Percentiles rank a stretch among this genome's conserved stretches.
phyloP scores from a whole-genome alignment of 2,113 vertebrate genomes.

The Turnix velox region DNA sequence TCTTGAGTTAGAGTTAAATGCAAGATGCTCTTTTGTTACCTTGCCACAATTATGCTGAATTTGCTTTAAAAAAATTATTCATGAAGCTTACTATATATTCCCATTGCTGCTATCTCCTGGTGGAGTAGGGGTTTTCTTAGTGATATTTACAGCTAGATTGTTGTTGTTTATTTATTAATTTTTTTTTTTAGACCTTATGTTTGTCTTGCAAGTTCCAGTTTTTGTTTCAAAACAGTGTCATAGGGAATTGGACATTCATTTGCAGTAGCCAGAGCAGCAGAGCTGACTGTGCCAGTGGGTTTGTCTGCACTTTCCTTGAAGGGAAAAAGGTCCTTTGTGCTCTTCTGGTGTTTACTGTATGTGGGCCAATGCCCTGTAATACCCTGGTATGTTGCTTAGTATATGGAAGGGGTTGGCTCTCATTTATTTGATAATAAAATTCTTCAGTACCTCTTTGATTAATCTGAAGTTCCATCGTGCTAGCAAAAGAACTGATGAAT shows the following conservation, averaged over 20 bases:
- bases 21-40: background rate
- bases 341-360: background rate
- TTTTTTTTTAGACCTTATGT: background rate
- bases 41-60: background rate
- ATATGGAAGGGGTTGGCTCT: background rate
- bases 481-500: background rate
- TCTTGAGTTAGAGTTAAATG: background rate
- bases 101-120: background rate
- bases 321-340: background rate
- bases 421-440: background rate
- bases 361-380: background rate
- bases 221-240: background rate
- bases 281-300: background rate
- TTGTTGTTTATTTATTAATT: too few relatives aligned
- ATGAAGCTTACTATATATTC: background rate
- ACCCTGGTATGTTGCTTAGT: background rate
- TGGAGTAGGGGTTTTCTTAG: background rate
- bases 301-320: background rate
- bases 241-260: accelerated
- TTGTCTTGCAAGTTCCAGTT: background rate
- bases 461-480: background rate
- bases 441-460: background rate
- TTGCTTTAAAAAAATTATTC: background rate
- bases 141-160: background rate
- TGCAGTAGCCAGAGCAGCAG: background rate